A percentile compares a stretch with the other conserved stretches of the same genome.
Evolutionary conservation across 2,797 vertebrate species (phyloP).

Genomic region (Gymnodraco acuticeps): DNA sequence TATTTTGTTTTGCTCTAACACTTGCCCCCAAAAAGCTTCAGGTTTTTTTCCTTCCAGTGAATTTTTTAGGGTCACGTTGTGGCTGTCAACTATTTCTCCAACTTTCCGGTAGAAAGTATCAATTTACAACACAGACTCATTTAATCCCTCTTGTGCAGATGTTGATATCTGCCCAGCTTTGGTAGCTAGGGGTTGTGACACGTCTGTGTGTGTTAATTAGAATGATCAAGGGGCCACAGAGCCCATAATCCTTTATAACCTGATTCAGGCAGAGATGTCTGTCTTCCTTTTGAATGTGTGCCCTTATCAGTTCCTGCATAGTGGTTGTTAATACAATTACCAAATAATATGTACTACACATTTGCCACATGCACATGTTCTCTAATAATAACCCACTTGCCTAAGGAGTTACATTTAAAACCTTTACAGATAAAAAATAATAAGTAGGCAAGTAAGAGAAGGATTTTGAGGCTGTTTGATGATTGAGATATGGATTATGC

Average conservation of each 20-base stretch:
- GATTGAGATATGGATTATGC: slow-evolving; percentile 48
- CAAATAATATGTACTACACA: background rate
- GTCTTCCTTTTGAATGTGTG: slow-evolving; percentile 9
- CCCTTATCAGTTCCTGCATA: background rate
- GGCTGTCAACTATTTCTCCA: slow-evolving; percentile 34
- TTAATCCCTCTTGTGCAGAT: slow-evolving; percentile 56
- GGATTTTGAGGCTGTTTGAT: slow-evolving; percentile 37
- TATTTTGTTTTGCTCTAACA: slow-evolving; percentile 15
- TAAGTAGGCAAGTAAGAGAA: slow-evolving; percentile 11
- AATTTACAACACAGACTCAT: slow-evolving; percentile 40
- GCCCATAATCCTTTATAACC: slow-evolving; percentile 51
- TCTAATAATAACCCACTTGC: background rate
- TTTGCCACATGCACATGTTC: slow-evolving; percentile 6
- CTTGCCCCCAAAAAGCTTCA: slow-evolving; percentile 21
- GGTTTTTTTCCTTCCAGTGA: slow-evolving; percentile 10
- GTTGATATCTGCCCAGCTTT: slow-evolving; percentile 46
- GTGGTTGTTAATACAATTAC: background rate
- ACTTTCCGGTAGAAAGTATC: slow-evolving; percentile 26
- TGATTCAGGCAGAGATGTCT: slow-evolving; percentile 53
- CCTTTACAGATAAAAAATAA: slow-evolving; percentile 4
- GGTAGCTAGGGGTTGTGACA: slow-evolving; percentile 46
- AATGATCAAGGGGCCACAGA: slow-evolving; percentile 47
- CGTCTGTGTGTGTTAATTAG: slow-evolving; percentile 60
- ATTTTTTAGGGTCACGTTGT: slow-evolving; percentile 29
- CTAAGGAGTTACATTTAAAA: background rate